Conservation (phyloP, 2,797 vertebrate genomes). For the Emys orbicularis region DNA sequence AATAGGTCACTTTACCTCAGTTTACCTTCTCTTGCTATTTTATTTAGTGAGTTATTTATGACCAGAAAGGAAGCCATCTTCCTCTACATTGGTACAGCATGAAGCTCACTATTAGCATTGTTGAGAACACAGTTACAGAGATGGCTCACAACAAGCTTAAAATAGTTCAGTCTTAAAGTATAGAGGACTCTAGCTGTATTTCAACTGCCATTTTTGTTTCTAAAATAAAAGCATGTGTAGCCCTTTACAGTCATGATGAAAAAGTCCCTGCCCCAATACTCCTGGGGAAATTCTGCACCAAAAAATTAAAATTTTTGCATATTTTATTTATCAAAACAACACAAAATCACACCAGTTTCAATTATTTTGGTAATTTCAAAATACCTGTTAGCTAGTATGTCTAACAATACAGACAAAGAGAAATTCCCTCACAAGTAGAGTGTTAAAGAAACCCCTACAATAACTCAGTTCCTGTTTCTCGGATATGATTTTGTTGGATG, state of each 20-base stretch:
- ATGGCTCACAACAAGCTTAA: neutral
- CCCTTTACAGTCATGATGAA: neutral
- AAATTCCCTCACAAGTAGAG: neutral
- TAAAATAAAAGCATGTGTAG: neutral
- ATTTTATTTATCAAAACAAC: neutral
- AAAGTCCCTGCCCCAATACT: neutral
- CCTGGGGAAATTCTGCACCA: neutral
- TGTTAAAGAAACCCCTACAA: neutral
- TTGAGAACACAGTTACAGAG: neutral
- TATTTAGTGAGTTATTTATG: neutral
- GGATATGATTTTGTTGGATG: neutral
- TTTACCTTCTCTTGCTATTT: neutral
- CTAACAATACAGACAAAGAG: neutral
- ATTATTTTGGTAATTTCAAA: neutral
- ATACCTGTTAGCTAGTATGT: neutral
- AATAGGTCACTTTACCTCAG: neutral
- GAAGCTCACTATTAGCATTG: neutral
- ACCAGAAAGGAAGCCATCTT: accelerated
- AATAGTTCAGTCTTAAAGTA: neutral
- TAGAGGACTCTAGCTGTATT: neutral
- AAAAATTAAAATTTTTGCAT: neutral
- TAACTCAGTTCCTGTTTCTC: neutral
- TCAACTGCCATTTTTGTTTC: neutral
- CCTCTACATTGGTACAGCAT: neutral
- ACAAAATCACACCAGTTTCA: neutral